Evolutionary conservation across 2,797 vertebrate species (phyloP).

Genomic region (Hoplostethus atlanticus): DNA sequence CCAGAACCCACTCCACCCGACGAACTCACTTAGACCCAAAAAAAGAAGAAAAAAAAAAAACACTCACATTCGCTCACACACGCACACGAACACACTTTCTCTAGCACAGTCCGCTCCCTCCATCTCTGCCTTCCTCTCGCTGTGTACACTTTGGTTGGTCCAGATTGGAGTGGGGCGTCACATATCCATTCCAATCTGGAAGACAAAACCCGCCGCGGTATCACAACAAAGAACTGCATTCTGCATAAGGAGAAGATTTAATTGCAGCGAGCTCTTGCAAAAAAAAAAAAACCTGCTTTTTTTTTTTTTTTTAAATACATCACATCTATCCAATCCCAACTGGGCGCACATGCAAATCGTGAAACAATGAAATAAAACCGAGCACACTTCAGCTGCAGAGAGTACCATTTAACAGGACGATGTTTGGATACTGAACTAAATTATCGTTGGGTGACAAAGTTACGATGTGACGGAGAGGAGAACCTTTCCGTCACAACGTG

Average conservation of each 20-base stretch:
- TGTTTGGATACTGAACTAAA: conserved; percentile 9
- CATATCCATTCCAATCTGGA: conserved; percentile 35
- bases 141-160: conserved; percentile 25
- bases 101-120: conserved; percentile 32
- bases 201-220: conserved; percentile 41
- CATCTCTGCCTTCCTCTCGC: conserved; percentile 23
- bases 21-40: conserved; percentile 68
- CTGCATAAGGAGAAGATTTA: conserved; percentile 31
- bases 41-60: conserved; percentile 40
- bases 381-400: neutral
- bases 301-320: conserved; percentile 2
- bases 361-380: conserved; percentile 5
- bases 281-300: conserved; percentile 26
- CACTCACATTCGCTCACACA: conserved; percentile 45
- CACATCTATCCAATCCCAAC: conserved; percentile 1
- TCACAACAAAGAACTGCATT: conserved; percentile 20
- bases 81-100: conserved; percentile 47
- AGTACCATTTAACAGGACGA: neutral
- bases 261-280: conserved; percentile 26
- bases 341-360: neutral
- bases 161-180: conserved; percentile 52
- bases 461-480: neutral
- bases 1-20: conserved; percentile 75
- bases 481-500: neutral
- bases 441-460: neutral